These are phyloP conservation scores for Microdon myrmicae DNA, from an alignment of 2,888 invertebrate genomes.

Conservation along the genomic window DNA sequence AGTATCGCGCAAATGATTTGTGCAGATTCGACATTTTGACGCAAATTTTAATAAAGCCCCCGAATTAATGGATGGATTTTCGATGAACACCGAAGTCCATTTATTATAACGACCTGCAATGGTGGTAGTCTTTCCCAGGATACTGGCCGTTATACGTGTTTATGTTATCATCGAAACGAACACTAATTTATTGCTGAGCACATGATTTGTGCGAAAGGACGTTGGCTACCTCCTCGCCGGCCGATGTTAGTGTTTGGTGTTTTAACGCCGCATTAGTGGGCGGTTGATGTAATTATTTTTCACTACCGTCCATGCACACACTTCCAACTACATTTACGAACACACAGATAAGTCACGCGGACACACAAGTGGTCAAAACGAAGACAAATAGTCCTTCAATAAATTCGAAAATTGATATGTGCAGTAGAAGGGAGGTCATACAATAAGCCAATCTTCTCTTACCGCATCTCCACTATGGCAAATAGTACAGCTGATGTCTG, in stretches of 20 bases:
- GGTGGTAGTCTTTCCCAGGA: conserved; percentile 24
- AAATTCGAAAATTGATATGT: conserved; percentile 34
- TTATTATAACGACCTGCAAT: conserved; percentile 21
- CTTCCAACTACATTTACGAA: no score
- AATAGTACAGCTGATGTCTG: no score
- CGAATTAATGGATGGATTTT: conserved; percentile 42
- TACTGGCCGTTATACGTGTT: background rate
- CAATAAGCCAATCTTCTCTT: no score
- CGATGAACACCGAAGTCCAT: conserved; percentile 33
- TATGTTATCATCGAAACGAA: conserved; percentile 12
- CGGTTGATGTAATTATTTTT: conserved; percentile 25
- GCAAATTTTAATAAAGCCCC: conserved; percentile 49
- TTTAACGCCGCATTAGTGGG: conserved; percentile 3
- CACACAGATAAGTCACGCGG: conserved; percentile 7
- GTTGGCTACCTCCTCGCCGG: background rate
- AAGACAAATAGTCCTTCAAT: no score
- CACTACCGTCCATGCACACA: conserved; percentile 1
- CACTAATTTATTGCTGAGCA: conserved; percentile 40
- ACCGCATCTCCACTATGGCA: no score
- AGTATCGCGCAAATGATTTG: conserved; percentile 24
- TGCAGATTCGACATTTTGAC: conserved; percentile 40
- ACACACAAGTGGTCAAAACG: conserved; percentile 1
- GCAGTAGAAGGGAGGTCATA: no score
- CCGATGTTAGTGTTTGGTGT: conserved; percentile 5
- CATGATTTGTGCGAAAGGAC: conserved; percentile 20